Evolutionary conservation across 2,113 vertebrate species (phyloP), one percentile per base, ranked within the genome.

Genomic region (Pachyramphus minor): DNA sequence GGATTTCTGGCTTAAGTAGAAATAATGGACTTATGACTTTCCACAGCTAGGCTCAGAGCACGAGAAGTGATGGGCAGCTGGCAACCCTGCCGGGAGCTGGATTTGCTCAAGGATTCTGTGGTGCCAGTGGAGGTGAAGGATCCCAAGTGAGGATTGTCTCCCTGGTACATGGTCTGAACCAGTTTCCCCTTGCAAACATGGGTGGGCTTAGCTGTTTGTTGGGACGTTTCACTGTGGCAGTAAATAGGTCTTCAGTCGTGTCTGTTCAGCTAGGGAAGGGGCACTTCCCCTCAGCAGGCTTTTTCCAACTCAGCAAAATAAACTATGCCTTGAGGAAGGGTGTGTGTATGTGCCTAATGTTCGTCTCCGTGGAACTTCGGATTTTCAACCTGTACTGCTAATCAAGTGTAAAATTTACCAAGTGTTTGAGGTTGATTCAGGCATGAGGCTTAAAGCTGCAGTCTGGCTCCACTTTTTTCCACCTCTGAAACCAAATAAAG

Each of bases 401-500:
- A 93, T 93, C 64, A 41, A 41, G 89, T 95, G 89, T 89, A 95
- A 93, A 87, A 92, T 87, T 66, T 63, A 69, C 60, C 11, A 7
- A 90, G 78, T 35, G 64, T 89, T 89, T 62, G 90, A 90, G 90
- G 83, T 49, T 63, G 45, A 60, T 89, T 87, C 77, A 59, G 89
- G 69, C 56, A 8, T 14, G 14, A 96, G 64, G 78, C 94, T 97
- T 96, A 95, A 96, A 97, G 93, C 93, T 96, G 91, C 93, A 96
- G 93, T 95, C 88, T 81, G 63, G 63, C 93, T 96, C 92, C 92
- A 75, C 87, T 90, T 94, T 95, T 96, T 94, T 95, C 91, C 93
- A 71, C 83, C 90, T 94, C 91, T 93, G 93, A 96, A 97, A 97
- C 96, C 95, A 96, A 97, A 97, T 97, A 96, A 97, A 97, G 93